These are phyloP conservation scores for Drosophila pseudoobscura DNA, from an alignment of 1,140 invertebrate genomes.

Conservation along the genomic window DNA sequence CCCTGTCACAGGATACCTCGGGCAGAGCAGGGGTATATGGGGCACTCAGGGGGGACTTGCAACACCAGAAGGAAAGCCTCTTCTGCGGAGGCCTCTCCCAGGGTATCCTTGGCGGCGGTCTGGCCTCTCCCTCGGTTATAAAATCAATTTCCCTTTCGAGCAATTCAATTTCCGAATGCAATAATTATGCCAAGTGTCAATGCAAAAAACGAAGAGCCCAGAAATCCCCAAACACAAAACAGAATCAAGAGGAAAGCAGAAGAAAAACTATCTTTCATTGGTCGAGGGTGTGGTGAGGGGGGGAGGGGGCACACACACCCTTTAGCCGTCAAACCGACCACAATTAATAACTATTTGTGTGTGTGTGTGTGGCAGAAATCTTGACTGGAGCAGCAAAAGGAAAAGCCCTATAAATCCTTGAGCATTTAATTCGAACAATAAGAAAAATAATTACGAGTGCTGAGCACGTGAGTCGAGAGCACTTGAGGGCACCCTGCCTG, in stretches of 20 bases:
- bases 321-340: slow-evolving; percentile 19
- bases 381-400: slow-evolving; percentile 33
- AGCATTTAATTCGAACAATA: slow-evolving; percentile 81
- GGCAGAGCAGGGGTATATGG: too few species aligned
- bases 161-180: slow-evolving; percentile 82
- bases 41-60: too few species aligned
- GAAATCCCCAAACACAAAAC: slow-evolving; percentile 7
- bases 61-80: too few species aligned
- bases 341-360: slow-evolving; percentile 67
- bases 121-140: slow-evolving; percentile 42
- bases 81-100: too few species aligned
- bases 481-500: slow-evolving; percentile 28
- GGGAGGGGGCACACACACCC: neutral
- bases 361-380: slow-evolving; percentile 46
- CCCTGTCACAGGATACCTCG: too few species aligned
- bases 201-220: slow-evolving; percentile 20
- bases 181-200: slow-evolving; percentile 82
- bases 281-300: too few species aligned
- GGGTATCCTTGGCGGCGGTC: too few species aligned
- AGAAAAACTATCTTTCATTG: slow-evolving; percentile 40
- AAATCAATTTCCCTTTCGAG: slow-evolving; percentile 77
- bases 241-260: slow-evolving; percentile 24
- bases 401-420: slow-evolving; percentile 71
- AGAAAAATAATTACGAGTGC: slow-evolving; percentile 81
- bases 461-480: slow-evolving; percentile 76